Conservation (phyloP, 2,797 vertebrate genomes). For the Pitangus sulphuratus region DNA sequence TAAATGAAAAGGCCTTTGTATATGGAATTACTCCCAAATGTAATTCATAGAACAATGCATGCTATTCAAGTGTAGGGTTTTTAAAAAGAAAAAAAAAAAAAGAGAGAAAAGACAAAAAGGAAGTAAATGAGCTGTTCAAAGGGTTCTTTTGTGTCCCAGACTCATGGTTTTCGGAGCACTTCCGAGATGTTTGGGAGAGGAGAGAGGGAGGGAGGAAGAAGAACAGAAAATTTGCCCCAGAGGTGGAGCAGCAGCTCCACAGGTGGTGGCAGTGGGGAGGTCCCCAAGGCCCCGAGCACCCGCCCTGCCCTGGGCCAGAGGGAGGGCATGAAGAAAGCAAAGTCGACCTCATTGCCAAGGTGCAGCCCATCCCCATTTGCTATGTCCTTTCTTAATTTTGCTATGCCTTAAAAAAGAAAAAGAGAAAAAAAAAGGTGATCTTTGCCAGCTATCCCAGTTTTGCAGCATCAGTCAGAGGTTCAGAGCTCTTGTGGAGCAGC, state of each 20-base stretch:
- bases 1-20: conserved; percentile 12
- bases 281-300: rapidly evolving
- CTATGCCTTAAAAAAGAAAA: background rate
- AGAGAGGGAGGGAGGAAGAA: background rate
- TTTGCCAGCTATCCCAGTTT: background rate
- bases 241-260: background rate
- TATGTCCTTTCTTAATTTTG: background rate
- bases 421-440: background rate
- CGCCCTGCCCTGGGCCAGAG: no score
- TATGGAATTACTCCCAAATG: background rate
- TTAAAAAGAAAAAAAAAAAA: background rate
- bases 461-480: background rate
- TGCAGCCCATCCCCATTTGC: background rate
- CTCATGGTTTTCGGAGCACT: background rate
- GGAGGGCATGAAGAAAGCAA: background rate
- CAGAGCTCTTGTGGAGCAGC: no score
- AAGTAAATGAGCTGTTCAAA: background rate
- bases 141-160: background rate
- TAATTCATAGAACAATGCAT: background rate
- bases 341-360: background rate
- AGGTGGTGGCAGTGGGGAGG: background rate
- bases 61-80: background rate
- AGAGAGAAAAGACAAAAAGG: background rate
- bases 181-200: background rate
- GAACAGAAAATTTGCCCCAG: background rate